phyloP scores from a whole-genome alignment of 2,113 vertebrate species.

The Mustelus asterias region DNA sequence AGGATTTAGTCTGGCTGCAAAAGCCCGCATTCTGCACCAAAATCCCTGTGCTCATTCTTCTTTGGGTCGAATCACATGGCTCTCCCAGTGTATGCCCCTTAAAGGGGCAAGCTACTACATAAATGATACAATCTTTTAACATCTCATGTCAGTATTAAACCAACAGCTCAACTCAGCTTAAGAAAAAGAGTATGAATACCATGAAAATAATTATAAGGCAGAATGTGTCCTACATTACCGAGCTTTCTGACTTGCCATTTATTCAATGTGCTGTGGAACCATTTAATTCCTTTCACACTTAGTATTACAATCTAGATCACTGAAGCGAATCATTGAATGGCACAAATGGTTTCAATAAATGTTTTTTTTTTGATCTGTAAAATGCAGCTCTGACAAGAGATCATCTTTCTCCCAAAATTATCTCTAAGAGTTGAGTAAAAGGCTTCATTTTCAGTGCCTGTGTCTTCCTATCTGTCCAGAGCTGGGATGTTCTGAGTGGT shows the following conservation, averaged over 20 bases:
- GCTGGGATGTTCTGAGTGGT: neutral
- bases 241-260: neutral
- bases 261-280: neutral
- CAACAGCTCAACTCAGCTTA: neutral
- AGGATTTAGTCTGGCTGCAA: too few relatives aligned
- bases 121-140: neutral
- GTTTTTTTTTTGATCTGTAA: slow-evolving; percentile 28
- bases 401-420: neutral
- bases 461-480: slow-evolving; percentile 13
- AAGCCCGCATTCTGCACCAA: too few relatives aligned
- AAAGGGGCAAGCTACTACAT: too few relatives aligned
- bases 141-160: neutral
- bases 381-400: slow-evolving; percentile 5
- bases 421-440: neutral
- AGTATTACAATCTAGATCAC: neutral
- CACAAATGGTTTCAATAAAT: slow-evolving; percentile 21
- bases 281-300: slow-evolving; percentile 30
- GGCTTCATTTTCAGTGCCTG: neutral
- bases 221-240: neutral
- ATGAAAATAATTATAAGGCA: neutral
- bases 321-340: neutral
- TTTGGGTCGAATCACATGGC: too few relatives aligned
- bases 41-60: too few relatives aligned
- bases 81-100: too few relatives aligned
- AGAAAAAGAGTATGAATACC: neutral